Base-by-base conservation (phyloP, 2,888 invertebrate species). In the Tiphia femorata region DNA sequence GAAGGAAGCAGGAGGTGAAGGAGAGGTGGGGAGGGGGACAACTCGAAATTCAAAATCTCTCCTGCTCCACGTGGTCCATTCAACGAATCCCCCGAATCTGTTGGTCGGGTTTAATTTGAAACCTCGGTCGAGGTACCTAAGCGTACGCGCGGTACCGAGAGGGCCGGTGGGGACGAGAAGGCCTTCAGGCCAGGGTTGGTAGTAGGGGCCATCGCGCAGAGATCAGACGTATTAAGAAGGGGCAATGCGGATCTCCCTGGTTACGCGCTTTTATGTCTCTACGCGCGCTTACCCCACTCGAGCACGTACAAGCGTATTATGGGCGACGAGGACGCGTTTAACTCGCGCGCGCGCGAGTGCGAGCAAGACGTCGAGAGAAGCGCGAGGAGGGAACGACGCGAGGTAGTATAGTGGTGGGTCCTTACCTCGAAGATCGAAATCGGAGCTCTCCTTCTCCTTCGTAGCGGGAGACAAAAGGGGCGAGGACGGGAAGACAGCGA, bases 401-500 rank as follows among this genome's bases (percentile, higher is more conserved):
- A 44, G 44, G 25, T 23, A 47, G 3, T 12, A 35, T 16, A 16
- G 35, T 33, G 16, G 8, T 8, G 33, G 49, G 29, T 51, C 21
- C 40, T 30, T n/a, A 59, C 53, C 62, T 44, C 59, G 61, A 49
- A 73, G 75, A 75, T 75, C 71, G 75, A 75, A 75, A 75, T 75
- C 70, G 71, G 75, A 75, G 73, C 73, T 72, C 65, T 58, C n/a
- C n/a, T n/a, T n/a, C n/a, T 62, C 66, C 61, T 56, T 62, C 53
- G 55, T 43, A 20, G 20, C 60, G 44, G 65, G 62, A 70, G 70
- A 75, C 75, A 75, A 75, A 73, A 69, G 63, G 49, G 14, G n/a
- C n/a, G n/a, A 25, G 14, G 46, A 29, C 20, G 6, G 8, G 14
- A 21, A 25, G 33, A 14, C n/a, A n/a, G 12, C 25, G 6, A 29